Base-by-base conservation (phyloP, 1,140 invertebrate species). In the Intoshia linei region DNA sequence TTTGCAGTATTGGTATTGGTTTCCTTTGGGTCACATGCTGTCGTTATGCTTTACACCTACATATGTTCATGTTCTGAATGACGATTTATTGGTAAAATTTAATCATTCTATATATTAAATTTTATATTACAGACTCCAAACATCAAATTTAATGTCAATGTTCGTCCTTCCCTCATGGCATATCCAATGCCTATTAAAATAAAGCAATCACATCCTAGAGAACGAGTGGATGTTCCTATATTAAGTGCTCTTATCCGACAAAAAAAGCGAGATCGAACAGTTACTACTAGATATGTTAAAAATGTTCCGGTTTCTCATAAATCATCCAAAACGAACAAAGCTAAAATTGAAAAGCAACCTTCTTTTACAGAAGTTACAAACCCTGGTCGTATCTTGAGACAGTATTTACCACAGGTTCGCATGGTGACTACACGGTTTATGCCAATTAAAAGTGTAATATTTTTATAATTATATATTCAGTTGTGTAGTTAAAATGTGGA, bases 1-100 rank as follows among this genome's bases (percentile, higher is more conserved):
- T 55, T 83, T 79, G 0, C 87, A 98, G 52, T 92, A 92, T 54
- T 98, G 90, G 90, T 98, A 92, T 54, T 98, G 90, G 90, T 95
- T 90, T 66, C 87, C 90, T 0, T 59, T 95, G 33, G 71, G 79
- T 0, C 79, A 93, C 52, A 93, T 87, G 46, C 58, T 95, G 29
- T 78, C 78, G 3, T 59, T 98, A 36, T 75, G 84, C 1, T 93
- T 95, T 50, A 79, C 77, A 1, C 87, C 90, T 1, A 92, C 84
- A 1, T 83, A 75, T 49, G 49, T 98, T 3, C 84, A 98, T 50
- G 78, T 70, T 7, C 65, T 98, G 1, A 98, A 95, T 54, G 68
- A 71, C 0, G 74, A 92, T 49, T 62, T 98, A 0, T 81, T 87
- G 55, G 64, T 67, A 48, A 45, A 32, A n/a, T 38, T n/a, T 25